phyloP scores from a whole-genome alignment of 2,888 invertebrate species.

The Melieria picta region DNA sequence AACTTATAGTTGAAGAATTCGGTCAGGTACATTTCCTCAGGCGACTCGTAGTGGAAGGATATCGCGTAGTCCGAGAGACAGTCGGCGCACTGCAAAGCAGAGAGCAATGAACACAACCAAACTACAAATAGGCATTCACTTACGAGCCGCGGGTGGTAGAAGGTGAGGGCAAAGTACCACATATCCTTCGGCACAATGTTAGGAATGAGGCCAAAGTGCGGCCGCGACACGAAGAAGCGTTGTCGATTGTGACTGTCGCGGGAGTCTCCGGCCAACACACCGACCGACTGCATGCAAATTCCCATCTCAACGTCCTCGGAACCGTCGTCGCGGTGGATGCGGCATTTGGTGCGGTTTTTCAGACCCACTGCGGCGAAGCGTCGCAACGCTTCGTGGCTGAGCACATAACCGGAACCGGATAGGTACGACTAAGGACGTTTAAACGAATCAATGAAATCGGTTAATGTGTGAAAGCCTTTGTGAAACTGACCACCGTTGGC shows the following conservation, averaged over 20 bases:
- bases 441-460: background rate
- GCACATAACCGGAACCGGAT: conserved; percentile 92
- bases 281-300: conserved; percentile 78
- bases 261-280: conserved; percentile 87
- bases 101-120: background rate
- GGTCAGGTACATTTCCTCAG: conserved; percentile 44
- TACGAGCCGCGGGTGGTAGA: conserved; percentile 81
- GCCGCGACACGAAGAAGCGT: conserved; percentile 92
- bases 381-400: conserved; percentile 79
- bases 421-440: conserved; percentile 74
- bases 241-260: conserved; percentile 85
- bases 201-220: conserved; percentile 89
- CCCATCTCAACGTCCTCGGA: conserved; percentile 68
- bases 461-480: background rate
- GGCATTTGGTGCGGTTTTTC: conserved; percentile 69
- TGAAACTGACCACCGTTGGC: background rate
- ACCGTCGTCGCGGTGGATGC: conserved; percentile 68
- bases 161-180: conserved; percentile 91
- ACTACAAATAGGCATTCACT: conserved; percentile 4
- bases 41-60: conserved; percentile 89
- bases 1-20: conserved; percentile 48
- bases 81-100: conserved; percentile 64
- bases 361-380: conserved; percentile 79
- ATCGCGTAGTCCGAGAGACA: conserved; percentile 94
- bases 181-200: conserved; percentile 79